phyloP scores from a whole-genome alignment of 1,140 invertebrate species.

The Phymorhynchus buccinoides region DNA sequence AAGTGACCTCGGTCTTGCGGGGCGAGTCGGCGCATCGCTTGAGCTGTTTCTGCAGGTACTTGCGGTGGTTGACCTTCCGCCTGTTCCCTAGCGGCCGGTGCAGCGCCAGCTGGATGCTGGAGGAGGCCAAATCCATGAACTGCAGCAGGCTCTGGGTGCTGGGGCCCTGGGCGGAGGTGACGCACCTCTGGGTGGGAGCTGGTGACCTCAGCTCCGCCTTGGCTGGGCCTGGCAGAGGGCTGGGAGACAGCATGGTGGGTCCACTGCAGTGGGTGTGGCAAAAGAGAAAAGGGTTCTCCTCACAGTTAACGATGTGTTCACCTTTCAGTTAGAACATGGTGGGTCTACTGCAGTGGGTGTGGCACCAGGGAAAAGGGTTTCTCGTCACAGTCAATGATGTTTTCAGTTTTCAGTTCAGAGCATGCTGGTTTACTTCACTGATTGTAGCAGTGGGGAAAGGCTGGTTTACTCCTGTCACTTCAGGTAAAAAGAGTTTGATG shows the following conservation, averaged over 20 bases:
- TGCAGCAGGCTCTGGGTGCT: slow-evolving; percentile 51
- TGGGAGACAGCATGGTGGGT: neutral
- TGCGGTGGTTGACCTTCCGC: slow-evolving; percentile 69
- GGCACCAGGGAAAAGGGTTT: no score
- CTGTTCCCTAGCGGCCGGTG: slow-evolving; percentile 64
- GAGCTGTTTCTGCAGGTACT: slow-evolving; percentile 71
- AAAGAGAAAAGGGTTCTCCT: no score
- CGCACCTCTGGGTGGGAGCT: neutral
- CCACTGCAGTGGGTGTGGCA: no score
- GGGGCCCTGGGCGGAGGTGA: neutral
- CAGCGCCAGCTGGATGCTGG: slow-evolving; percentile 64
- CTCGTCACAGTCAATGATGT: no score
- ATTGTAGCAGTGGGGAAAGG: no score
- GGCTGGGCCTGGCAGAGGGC: neutral
- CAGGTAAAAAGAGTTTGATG: no score
- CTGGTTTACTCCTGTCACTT: no score
- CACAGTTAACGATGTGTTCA: no score
- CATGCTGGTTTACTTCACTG: no score
- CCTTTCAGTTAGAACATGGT: no score
- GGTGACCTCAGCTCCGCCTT: neutral
- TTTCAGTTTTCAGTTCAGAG: no score
- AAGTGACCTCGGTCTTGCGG: slow-evolving; percentile 2
- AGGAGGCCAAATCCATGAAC: slow-evolving; percentile 67
- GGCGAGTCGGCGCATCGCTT: slow-evolving; percentile 56
- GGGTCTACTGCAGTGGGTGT: no score